Evolutionary conservation across 2,888 invertebrate species (phyloP).

Genomic region (Ctena decussata): DNA sequence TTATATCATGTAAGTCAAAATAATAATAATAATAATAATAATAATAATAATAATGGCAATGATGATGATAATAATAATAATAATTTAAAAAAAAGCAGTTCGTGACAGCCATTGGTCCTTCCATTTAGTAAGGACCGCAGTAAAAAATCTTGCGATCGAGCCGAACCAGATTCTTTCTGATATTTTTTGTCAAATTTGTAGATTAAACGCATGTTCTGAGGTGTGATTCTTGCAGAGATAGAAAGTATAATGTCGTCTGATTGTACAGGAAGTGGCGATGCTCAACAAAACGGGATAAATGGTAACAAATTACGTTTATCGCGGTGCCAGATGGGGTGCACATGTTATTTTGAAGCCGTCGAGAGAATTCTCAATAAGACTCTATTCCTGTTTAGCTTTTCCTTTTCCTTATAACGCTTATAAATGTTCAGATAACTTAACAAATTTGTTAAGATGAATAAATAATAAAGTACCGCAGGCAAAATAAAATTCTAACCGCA

Average conservation of each 20-base stretch:
- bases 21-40: background rate
- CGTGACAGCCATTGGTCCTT: too few relatives aligned
- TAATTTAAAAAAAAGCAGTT: background rate
- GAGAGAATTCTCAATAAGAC: background rate
- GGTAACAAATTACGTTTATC: constrained; percentile 36
- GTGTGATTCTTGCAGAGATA: constrained; percentile 17
- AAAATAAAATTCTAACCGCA: too few relatives aligned
- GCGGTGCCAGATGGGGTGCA: constrained; percentile 3
- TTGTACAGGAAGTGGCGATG: constrained; percentile 62
- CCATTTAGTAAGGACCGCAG: background rate
- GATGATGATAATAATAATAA: background rate
- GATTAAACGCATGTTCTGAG: too few relatives aligned
- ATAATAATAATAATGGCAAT: background rate
- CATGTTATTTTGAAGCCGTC: background rate
- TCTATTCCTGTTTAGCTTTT: too few relatives aligned
- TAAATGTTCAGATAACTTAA: too few relatives aligned
- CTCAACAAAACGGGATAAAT: constrained; percentile 60
- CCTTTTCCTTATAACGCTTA: too few relatives aligned
- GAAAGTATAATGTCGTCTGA: constrained; percentile 60
- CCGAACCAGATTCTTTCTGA: too few relatives aligned
- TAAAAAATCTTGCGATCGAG: background rate
- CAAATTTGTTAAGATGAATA: too few relatives aligned
- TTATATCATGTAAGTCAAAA: too few relatives aligned
- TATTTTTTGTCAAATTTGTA: background rate
- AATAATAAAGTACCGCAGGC: too few relatives aligned